These are phyloP conservation scores for Tachycineta bicolor DNA, from an alignment of 2,113 vertebrate species.

Conservation along the genomic window DNA sequence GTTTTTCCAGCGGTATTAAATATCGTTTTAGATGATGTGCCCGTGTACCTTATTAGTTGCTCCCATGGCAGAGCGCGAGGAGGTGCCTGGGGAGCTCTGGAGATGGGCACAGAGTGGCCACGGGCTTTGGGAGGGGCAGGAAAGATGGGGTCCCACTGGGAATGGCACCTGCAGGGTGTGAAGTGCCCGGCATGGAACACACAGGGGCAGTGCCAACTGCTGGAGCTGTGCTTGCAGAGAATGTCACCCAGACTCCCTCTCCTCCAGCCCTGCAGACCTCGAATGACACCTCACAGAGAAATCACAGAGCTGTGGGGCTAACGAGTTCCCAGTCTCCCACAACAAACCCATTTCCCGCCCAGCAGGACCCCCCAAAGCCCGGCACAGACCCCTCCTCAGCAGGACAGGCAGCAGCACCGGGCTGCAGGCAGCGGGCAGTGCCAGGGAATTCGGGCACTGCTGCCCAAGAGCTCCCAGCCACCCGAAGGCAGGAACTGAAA, in stretches of 20 bases:
- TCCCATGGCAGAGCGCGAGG: fast-evolving
- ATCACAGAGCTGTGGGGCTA: neutral
- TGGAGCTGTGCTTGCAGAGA: neutral
- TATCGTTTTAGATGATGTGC: slow-evolving; percentile 3
- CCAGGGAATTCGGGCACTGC: neutral
- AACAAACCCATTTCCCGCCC: neutral
- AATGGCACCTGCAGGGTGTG: fast-evolving
- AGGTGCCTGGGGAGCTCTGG: fast-evolving
- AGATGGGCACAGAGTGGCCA: fast-evolving
- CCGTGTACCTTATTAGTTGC: neutral
- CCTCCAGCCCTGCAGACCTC: fast-evolving
- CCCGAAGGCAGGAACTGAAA: fast-evolving
- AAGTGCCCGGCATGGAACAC: neutral
- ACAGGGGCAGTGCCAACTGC: neutral
- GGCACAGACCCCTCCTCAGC: neutral
- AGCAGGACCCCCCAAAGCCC: fast-evolving
- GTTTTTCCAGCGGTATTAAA: slow-evolving; percentile 38
- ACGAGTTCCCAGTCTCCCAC: neutral
- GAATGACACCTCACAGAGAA: fast-evolving
- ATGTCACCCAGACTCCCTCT: neutral
- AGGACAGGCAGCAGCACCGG: neutral
- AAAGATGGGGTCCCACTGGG: fast-evolving
- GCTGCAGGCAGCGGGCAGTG: neutral
- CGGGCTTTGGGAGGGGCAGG: fast-evolving
- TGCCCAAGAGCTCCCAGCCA: neutral